Evolutionary conservation across 2,888 invertebrate species (phyloP).

Genomic region (Rotaria magnacalcarata): DNA sequence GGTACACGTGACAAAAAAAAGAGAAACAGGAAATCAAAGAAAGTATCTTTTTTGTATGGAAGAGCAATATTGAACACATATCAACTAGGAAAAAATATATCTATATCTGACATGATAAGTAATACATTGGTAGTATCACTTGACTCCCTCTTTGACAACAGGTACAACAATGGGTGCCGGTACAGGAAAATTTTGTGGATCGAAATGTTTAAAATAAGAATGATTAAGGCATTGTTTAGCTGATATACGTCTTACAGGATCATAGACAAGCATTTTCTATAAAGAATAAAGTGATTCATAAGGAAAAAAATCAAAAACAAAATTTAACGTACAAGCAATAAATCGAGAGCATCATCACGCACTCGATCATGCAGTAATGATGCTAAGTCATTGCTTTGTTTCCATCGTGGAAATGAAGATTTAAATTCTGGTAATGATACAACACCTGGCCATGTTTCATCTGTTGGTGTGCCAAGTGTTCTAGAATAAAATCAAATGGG

Average conservation of each 20-base stretch:
- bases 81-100: conserved; percentile 14
- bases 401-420: conserved; percentile 83
- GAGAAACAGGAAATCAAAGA: neutral
- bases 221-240: conserved; percentile 75
- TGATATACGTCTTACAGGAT: conserved; percentile 72
- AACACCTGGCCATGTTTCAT: conserved; percentile 83
- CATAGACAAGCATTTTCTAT: conserved; percentile 78
- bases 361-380: conserved; percentile 13
- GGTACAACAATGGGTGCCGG: conserved; percentile 37
- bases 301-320: conserved; percentile 55
- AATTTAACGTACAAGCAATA: conserved; percentile 67
- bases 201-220: conserved; percentile 66
- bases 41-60: neutral
- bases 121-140: neutral
- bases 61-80: conserved; percentile 19
- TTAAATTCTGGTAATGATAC: conserved; percentile 81
- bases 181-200: conserved; percentile 62
- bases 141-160: neutral
- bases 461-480: conserved; percentile 75
- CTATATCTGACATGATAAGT: conserved; percentile 14
- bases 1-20: conserved; percentile 18
- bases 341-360: conserved; percentile 51
- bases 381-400: conserved; percentile 57
- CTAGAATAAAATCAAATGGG: neutral
- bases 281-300: conserved; percentile 54